These are phyloP conservation scores for Ophiodon elongatus DNA, from an alignment of 2,113 vertebrate species.

Conservation along the genomic window DNA sequence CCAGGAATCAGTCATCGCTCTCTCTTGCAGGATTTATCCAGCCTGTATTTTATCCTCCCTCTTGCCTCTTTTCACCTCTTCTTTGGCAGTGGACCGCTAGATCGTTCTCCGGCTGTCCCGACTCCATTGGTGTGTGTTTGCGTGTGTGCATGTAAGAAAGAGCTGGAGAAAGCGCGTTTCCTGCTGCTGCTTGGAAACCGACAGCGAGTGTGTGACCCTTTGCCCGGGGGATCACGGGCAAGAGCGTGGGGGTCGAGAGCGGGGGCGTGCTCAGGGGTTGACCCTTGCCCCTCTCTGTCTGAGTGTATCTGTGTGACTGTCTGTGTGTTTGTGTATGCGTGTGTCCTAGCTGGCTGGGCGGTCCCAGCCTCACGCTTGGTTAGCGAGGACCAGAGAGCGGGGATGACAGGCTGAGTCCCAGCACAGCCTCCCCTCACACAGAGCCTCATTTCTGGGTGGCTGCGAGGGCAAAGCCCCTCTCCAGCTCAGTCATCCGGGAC, in stretches of 20 bases:
- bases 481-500: slow-evolving; percentile 82
- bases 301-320: slow-evolving; percentile 65
- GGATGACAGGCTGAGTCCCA: slow-evolving; percentile 85
- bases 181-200: slow-evolving; percentile 66
- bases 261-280: slow-evolving; percentile 71
- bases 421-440: slow-evolving; percentile 76
- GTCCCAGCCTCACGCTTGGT: slow-evolving; percentile 83
- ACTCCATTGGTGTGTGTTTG: slow-evolving; percentile 54
- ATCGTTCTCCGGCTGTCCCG: slow-evolving; percentile 66
- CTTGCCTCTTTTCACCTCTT: slow-evolving; percentile 76
- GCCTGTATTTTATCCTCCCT: slow-evolving; percentile 77
- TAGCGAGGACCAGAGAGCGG: slow-evolving; percentile 77
- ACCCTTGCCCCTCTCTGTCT: slow-evolving; percentile 76
- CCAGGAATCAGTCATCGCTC: slow-evolving; percentile 64
- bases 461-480: slow-evolving; percentile 78
- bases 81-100: slow-evolving; percentile 78
- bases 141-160: slow-evolving; percentile 57
- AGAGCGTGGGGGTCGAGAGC: slow-evolving; percentile 70
- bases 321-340: slow-evolving; percentile 64
- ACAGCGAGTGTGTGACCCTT: slow-evolving; percentile 77
- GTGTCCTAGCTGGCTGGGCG: slow-evolving; percentile 81
- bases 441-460: slow-evolving; percentile 78
- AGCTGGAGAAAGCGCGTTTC: slow-evolving; percentile 49
- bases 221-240: slow-evolving; percentile 65
- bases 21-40: slow-evolving; percentile 84